A percentile compares a stretch with the other conserved stretches of the same genome.
These are phyloP conservation scores for Lacerta viridis DNA, from an alignment of 2,797 vertebrate genomes.

Conservation along the genomic window DNA sequence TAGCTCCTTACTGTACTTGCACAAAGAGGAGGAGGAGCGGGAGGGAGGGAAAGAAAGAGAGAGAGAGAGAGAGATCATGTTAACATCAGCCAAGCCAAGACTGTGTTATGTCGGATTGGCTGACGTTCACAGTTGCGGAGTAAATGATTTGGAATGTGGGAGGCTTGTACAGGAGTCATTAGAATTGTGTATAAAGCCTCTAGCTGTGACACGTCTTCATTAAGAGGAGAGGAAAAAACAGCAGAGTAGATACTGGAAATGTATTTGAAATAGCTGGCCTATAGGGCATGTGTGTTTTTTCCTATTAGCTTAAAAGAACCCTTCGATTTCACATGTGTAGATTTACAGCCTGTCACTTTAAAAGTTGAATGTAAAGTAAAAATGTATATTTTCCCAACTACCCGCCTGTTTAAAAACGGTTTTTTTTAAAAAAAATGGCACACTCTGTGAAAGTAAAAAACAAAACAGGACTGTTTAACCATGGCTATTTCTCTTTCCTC, in stretches of 20 bases:
- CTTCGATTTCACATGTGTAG: constrained; percentile 56
- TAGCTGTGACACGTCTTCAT: constrained; percentile 65
- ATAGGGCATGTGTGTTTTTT: constrained; percentile 35
- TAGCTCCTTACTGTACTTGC: constrained; percentile 46
- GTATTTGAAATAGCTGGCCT: constrained; percentile 56
- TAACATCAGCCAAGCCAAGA: constrained; percentile 53
- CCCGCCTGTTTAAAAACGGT: constrained; percentile 55
- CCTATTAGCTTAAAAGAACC: constrained; percentile 42
- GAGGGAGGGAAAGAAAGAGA: neutral
- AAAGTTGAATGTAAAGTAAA: constrained; percentile 58
- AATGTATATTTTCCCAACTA: constrained; percentile 53
- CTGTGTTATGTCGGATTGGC: constrained; percentile 47
- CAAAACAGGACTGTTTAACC: constrained; percentile 64
- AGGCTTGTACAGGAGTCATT: constrained; percentile 61
- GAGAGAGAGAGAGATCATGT: constrained; percentile 49
- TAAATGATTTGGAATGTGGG: constrained; percentile 69
- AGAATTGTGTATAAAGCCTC: constrained; percentile 41
- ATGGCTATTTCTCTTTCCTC: constrained; percentile 40
- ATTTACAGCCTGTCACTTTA: constrained; percentile 59
- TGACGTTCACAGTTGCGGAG: constrained; percentile 66
- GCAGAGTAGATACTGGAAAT: constrained; percentile 45
- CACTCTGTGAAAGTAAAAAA: constrained; percentile 56
- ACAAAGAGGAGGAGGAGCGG: neutral
- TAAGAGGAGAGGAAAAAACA: neutral
- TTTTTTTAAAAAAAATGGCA: constrained; percentile 7